Evolutionary conservation across 2,797 vertebrate species (phyloP).

Genomic region (Pantherophis alleghaniensis): DNA sequence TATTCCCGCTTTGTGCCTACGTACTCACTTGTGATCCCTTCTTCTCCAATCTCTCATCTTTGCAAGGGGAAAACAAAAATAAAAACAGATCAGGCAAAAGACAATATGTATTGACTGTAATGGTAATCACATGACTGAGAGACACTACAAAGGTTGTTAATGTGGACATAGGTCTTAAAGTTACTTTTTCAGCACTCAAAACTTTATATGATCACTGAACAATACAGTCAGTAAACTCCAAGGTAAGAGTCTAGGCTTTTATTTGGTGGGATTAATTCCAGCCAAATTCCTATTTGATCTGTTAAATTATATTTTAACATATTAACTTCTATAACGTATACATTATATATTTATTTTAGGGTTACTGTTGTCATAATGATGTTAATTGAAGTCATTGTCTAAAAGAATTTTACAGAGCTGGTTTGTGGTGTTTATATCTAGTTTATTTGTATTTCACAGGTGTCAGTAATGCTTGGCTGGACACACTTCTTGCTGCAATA

Average conservation of each 20-base stretch:
- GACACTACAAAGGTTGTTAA: neutral
- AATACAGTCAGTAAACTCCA: neutral
- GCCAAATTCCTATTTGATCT: neutral
- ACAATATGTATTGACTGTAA: neutral
- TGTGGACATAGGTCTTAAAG: neutral
- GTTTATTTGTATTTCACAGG: slow-evolving; percentile 71
- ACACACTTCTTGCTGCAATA: slow-evolving; percentile 89
- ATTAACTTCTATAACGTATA: neutral
- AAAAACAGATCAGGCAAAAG: neutral
- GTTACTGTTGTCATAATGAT: neutral
- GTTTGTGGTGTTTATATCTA: neutral
- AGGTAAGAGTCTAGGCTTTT: neutral
- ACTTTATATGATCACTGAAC: neutral
- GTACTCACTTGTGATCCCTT: neutral
- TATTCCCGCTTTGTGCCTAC: neutral
- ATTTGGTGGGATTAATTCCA: neutral
- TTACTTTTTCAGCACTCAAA: neutral
- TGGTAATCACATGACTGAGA: neutral
- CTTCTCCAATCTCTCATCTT: neutral
- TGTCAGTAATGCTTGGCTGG: slow-evolving; percentile 92
- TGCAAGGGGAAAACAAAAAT: neutral
- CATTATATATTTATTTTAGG: neutral
- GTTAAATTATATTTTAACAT: neutral
- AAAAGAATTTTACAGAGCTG: slow-evolving; percentile 19
- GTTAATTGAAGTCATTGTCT: neutral